Evolutionary conservation across 2,113 vertebrate species (phyloP), one percentile per base, ranked within the genome.

Genomic region (Leucosticte australis): DNA sequence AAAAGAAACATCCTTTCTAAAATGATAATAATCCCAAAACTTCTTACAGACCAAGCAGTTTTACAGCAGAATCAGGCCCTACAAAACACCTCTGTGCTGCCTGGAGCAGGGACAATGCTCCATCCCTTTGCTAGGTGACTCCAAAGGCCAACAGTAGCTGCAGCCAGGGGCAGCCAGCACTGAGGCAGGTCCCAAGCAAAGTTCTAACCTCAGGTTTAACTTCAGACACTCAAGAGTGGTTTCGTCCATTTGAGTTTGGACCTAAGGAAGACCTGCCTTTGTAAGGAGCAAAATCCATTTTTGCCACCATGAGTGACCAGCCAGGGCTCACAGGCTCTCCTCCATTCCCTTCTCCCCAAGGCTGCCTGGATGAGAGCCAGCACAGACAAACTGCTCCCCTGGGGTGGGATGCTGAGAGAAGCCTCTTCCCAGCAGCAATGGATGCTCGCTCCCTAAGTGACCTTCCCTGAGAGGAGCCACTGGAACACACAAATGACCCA

Each of bases 381-480:
- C 73, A 52, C 24, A 52, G 42, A 30, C 30, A 71, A 64, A 9
- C 33, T 71, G 62, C 49, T 28, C 17, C 39, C 30, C 62, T 44
- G 14, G 35, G 28, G 1, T 55, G 47, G 13, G 23, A 8, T 68
- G 11, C 31, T 7, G 2, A 52, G 20, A 76, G 21, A 76, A 77
- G 42, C 14, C 6, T 59, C 30, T 30, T 52, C 53, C 24, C 31
- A 56, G 67, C 53, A 64, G 13, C 0, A 0, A 52, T 4, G n/a
- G 87, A 23, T 15, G 14, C 39, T 44, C 20, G 14, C 59, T 73
- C 33, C 26, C 41, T 56, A 46, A 39, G 60, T 1, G 3, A n/a
- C 20, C 35, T 62, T 42, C 27, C 35, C 47, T 24, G 26, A 50
- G 50, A 26, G 42, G 33, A 77, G 63, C 9, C 28, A 19, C 21